A percentile compares a stretch with the other conserved stretches of the same genome.
phyloP scores from a whole-genome alignment of 2,113 vertebrate genomes.

The Clarias gariepinus region DNA sequence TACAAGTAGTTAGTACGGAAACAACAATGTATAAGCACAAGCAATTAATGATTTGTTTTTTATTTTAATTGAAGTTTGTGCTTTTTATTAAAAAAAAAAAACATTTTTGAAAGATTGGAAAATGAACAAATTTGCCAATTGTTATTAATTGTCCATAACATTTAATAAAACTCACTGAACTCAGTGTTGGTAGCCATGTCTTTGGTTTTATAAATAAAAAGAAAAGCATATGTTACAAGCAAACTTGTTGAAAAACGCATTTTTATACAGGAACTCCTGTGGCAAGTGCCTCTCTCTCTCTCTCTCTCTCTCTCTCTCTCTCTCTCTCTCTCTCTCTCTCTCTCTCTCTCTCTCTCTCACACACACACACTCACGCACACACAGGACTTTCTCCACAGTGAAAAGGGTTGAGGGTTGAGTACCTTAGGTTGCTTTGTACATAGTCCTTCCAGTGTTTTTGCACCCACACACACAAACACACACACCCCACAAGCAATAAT shows the following conservation, averaged over 20 bases:
- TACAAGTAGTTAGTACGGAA: background rate
- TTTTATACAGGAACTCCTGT: background rate
- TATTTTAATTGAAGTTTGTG: too few relatives aligned
- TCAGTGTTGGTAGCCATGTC: background rate
- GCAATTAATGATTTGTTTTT: background rate
- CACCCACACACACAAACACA: slow-evolving; percentile 24
- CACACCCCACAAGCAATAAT: slow-evolving; percentile 23
- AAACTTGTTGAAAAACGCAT: background rate
- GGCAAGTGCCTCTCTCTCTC: too few relatives aligned
- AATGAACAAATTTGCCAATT: too few relatives aligned
- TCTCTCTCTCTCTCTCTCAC: background rate
- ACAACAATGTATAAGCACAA: background rate
- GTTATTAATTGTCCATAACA: background rate
- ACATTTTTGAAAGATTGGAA: too few relatives aligned
- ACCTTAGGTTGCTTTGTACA: background rate
- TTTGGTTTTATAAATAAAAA: background rate
- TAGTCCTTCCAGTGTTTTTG: slow-evolving; percentile 31
- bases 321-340: too few relatives aligned
- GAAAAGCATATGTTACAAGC: background rate
- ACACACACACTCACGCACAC: background rate
- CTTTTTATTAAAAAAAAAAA: too few relatives aligned
- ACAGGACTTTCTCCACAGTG: background rate
- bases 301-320: too few relatives aligned
- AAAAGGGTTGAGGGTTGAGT: slow-evolving; percentile 18
- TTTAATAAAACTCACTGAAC: background rate